These are phyloP conservation scores for Rhinopomastus cyanomelas DNA, from an alignment of 2,113 vertebrate genomes.

Conservation along the genomic window DNA sequence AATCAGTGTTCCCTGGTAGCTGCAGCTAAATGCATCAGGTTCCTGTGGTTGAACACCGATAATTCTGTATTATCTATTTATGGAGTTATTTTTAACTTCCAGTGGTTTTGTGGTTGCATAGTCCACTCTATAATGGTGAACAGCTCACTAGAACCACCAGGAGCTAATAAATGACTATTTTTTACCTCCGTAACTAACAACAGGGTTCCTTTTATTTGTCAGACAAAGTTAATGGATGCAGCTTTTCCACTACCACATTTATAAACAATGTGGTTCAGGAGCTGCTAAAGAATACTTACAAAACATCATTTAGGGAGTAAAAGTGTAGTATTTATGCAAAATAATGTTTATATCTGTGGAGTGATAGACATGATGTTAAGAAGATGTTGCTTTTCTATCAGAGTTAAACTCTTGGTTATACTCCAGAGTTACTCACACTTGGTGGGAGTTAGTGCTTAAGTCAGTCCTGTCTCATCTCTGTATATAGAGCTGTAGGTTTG, in stretches of 20 bases:
- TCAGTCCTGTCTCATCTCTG: not conserved
- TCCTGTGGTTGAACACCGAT: not conserved
- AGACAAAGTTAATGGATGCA: constrained; percentile 42
- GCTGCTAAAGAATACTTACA: not conserved
- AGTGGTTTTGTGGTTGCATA: not conserved
- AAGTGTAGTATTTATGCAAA: not conserved
- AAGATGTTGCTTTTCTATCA: not conserved
- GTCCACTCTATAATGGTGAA: not conserved
- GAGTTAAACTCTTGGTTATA: constrained; percentile 15
- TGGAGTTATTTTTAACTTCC: constrained; percentile 36
- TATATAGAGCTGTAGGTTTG: not conserved
- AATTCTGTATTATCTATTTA: constrained; percentile 25
- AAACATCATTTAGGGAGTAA: not conserved
- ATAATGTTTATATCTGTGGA: not conserved
- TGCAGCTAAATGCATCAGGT: not conserved
- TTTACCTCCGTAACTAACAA: constrained; percentile 32
- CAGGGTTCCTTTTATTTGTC: constrained; percentile 45
- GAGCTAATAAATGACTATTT: constrained; percentile 20
- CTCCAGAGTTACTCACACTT: not conserved
- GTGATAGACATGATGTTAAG: not conserved
- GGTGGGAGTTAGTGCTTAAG: not conserved
- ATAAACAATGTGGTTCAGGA: constrained; percentile 25
- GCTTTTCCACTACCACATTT: not conserved
- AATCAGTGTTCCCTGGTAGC: not conserved
- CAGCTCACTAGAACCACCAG: constrained; percentile 31